Percentiles rank a stretch among this genome's conserved stretches.
These are phyloP conservation scores for Xanthorhoe designata DNA, from an alignment of 2,888 invertebrate species.

Conservation along the genomic window DNA sequence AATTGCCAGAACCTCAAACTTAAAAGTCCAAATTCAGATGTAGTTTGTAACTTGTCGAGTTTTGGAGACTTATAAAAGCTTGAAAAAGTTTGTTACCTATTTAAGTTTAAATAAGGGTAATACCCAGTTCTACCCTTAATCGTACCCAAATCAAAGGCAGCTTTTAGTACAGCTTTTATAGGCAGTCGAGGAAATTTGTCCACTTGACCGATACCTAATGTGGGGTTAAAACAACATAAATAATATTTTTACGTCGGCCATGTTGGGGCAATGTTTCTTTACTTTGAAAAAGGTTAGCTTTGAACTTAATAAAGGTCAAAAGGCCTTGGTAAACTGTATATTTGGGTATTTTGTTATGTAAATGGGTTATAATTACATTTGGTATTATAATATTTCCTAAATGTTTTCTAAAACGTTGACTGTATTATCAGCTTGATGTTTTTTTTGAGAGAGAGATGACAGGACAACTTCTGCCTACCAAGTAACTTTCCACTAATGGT, in stretches of 20 bases:
- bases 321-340: not conserved
- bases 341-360: not conserved
- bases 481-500: no score
- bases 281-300: slow-evolving; percentile 13
- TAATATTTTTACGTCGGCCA: slow-evolving; percentile 24
- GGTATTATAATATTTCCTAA: no score
- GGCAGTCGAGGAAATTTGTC: slow-evolving; percentile 24
- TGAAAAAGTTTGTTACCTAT: not conserved
- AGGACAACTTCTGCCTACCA: no score
- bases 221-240: slow-evolving; percentile 26
- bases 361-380: no score
- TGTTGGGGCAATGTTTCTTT: slow-evolving; percentile 22
- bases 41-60: no score
- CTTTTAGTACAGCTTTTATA: slow-evolving; percentile 20
- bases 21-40: no score
- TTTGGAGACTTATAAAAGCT: no score
- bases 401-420: no score
- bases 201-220: slow-evolving; percentile 20
- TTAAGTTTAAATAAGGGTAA: no score
- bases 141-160: slow-evolving; percentile 8
- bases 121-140: slow-evolving; percentile 9
- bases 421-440: no score
- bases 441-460: no score
- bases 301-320: slow-evolving; percentile 2
- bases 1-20: no score